Evolutionary conservation across 1,140 invertebrate species (phyloP), one percentile per base, ranked within the genome.

Genomic region (Drosophila dunni): DNA sequence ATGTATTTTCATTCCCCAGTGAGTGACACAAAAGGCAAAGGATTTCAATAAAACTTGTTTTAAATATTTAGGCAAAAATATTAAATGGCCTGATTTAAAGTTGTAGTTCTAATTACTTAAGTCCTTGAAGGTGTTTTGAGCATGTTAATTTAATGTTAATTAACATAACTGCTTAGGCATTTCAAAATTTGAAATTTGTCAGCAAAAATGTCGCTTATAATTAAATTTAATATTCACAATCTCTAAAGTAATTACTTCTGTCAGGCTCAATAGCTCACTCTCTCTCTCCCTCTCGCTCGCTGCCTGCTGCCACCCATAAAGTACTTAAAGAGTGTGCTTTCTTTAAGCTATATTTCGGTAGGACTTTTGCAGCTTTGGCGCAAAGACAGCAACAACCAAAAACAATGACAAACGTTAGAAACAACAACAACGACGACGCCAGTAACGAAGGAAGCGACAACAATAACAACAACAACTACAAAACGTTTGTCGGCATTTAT

Each of bases 401-500:
- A 58, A 50, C 54, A 60, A 29, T 20, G 20, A 7, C 34, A 15
- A 29, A 38, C 66, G 65, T 67, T 57, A 75, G 60, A 29, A 29
- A 29, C 46, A 75, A 67, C 45, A 61, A 56, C 44, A 54, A 44
- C 73, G 54, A 48, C 54, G 29, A n/a, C 17, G 7, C 8, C 62
- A 64, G 29, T 53, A 65, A 53, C 53, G 38, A 63, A 56, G 54
- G 50, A 13, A 60, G 61, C 44, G 74, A 69, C 44, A 60, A 69
- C 50, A 72, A 75, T 61, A 67, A 65, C 40, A 62, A 73, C 38
- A 81, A 74, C 45, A 65, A 69, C 51, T 74, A 75, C 66, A 58
- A 74, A 82, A 48, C 76, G 71, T 77, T 86, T 88, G 83, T 83
- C 83, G 83, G 70, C 83, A 86, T 89, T 88, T 89, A 89, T 80